These are phyloP conservation scores for Eilema depressum DNA, from an alignment of 2,888 invertebrate species.

Conservation along the genomic window DNA sequence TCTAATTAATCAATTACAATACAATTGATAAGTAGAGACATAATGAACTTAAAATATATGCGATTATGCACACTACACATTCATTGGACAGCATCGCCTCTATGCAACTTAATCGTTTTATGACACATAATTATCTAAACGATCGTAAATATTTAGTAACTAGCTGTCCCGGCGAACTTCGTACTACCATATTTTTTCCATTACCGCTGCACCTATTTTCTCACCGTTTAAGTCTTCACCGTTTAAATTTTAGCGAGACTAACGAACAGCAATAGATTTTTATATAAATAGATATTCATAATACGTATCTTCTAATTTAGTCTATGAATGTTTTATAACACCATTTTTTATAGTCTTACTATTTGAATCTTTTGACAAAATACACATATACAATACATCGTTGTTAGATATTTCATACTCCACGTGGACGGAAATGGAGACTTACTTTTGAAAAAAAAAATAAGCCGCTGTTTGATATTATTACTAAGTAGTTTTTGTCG, in stretches of 20 bases:
- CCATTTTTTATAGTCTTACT: background rate
- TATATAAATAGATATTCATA: too few relatives aligned
- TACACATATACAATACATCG: background rate
- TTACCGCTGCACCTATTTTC: too few relatives aligned
- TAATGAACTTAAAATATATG: conserved; percentile 34
- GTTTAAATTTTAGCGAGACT: too few relatives aligned
- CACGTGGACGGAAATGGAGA: background rate
- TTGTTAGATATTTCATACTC: background rate
- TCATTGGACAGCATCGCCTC: conserved; percentile 18
- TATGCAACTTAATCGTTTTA: conserved; percentile 36
- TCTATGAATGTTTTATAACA: background rate
- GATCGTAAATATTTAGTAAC: conserved; percentile 21
- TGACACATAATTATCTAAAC: conserved; percentile 36
- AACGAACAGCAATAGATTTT: too few relatives aligned
- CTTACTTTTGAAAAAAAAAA: background rate
- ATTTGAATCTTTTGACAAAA: background rate
- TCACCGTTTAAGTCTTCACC: too few relatives aligned
- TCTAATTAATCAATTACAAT: conserved; percentile 49
- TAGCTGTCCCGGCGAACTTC: too few relatives aligned
- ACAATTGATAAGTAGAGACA: conserved; percentile 27
- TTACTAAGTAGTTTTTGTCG: background rate
- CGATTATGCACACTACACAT: conserved; percentile 22
- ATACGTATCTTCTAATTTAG: conserved; percentile 35
- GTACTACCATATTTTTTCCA: too few relatives aligned
- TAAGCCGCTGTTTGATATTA: too few relatives aligned